phyloP scores from a whole-genome alignment of 2,113 vertebrate species.

The Caretta caretta region DNA sequence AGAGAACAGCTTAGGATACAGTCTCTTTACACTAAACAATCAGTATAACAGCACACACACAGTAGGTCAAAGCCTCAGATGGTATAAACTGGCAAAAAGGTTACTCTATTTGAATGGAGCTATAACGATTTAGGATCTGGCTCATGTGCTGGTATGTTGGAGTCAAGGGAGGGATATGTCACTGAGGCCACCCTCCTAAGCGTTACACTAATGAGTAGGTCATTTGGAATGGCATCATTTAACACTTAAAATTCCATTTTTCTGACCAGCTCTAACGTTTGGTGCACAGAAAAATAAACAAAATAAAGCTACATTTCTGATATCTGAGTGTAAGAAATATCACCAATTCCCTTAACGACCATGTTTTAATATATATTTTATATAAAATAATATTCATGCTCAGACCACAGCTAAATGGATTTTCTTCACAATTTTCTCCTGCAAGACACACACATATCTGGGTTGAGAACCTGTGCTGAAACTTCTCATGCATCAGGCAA shows the following conservation, averaged over 20 bases:
- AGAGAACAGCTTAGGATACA: background rate
- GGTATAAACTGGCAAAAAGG: background rate
- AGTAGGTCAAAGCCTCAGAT: background rate
- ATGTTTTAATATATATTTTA: too few relatives aligned
- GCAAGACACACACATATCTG: background rate
- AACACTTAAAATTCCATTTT: background rate
- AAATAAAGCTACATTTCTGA: accelerated
- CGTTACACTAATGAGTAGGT: too few relatives aligned
- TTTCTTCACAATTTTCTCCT: background rate
- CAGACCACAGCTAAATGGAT: background rate
- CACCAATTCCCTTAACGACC: background rate
- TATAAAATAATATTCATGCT: accelerated
- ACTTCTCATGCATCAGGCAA: background rate
- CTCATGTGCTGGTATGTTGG: too few relatives aligned
- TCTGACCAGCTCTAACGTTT: background rate
- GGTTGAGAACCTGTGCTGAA: background rate
- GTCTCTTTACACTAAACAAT: background rate
- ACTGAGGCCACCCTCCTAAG: too few relatives aligned
- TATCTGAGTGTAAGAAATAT: background rate
- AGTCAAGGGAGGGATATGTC: too few relatives aligned
- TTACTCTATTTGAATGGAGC: background rate
- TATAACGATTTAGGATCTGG: too few relatives aligned
- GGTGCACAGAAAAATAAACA: background rate
- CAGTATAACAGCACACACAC: background rate
- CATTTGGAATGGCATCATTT: too few relatives aligned